Conservation (phyloP, 2,113 vertebrate genomes). For the Pangasianodon hypophthalmus region DNA sequence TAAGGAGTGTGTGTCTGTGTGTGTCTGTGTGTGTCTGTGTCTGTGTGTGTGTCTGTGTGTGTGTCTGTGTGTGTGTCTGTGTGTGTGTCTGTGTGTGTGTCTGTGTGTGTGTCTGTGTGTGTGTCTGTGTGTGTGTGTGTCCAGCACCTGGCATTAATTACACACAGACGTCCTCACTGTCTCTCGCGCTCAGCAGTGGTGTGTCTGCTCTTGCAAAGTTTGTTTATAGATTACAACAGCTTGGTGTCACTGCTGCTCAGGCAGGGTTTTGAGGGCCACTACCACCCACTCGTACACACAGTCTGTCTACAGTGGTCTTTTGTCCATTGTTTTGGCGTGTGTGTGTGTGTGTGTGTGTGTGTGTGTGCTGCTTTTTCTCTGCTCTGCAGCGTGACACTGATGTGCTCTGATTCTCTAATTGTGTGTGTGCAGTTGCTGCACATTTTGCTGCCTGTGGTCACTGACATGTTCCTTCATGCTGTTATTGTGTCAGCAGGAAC, state of each 20-base stretch:
- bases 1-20: not conserved
- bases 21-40: not conserved
- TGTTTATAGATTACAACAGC: not conserved
- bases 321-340: not conserved
- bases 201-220: not conserved
- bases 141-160: not conserved
- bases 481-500: not conserved
- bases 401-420: constrained; percentile 1
- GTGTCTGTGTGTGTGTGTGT: not conserved
- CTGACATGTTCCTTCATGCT: not conserved
- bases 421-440: not conserved
- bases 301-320: not conserved
- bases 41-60: too few species aligned
- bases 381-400: not conserved
- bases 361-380: not conserved
- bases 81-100: too few species aligned
- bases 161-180: not conserved
- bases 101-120: too few species aligned
- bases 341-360: constrained; percentile 9
- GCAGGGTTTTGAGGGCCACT: not conserved
- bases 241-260: not conserved
- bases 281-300: not conserved
- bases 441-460: not conserved
- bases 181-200: not conserved
- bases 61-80: too few species aligned